Percentiles rank a stretch among this genome's conserved stretches.
These are phyloP conservation scores for Odontomyia ornata DNA, from an alignment of 2,888 invertebrate species.

Conservation along the genomic window DNA sequence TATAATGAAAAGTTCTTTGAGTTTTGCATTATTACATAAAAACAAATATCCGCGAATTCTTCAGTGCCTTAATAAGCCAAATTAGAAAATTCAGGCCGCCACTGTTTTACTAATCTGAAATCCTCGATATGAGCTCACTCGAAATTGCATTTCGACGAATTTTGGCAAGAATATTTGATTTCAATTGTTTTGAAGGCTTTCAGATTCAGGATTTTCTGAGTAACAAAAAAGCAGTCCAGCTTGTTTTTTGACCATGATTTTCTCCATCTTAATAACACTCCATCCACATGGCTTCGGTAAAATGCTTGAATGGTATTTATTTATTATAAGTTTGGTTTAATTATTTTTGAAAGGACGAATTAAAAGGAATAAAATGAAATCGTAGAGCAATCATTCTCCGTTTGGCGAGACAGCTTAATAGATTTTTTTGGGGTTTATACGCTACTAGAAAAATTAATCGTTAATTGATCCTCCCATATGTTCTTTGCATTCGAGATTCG, in stretches of 20 bases:
- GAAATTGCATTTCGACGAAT: background rate
- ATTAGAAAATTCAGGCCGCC: background rate
- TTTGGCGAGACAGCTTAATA: too few relatives aligned
- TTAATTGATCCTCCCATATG: too few relatives aligned
- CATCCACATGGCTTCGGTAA: conserved; percentile 42
- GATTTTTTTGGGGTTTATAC: too few relatives aligned
- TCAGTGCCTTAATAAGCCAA: conserved; percentile 7
- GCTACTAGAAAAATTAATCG: too few relatives aligned
- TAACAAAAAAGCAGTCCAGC: conserved; percentile 32
- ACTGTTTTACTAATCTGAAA: conserved; percentile 20
- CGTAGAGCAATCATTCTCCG: too few relatives aligned
- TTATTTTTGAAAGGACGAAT: background rate
- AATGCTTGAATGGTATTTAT: conserved; percentile 35
- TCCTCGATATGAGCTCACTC: background rate
- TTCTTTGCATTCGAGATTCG: too few relatives aligned
- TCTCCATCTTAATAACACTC: conserved; percentile 22
- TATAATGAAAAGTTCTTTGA: too few relatives aligned
- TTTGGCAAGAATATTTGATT: background rate
- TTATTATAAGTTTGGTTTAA: conserved; percentile 28
- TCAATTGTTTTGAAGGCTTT: conserved; percentile 14
- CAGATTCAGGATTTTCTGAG: conserved; percentile 7
- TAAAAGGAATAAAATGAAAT: too few relatives aligned
- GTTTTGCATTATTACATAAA: too few relatives aligned
- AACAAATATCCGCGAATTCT: too few relatives aligned
- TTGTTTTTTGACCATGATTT: conserved; percentile 20